These are phyloP conservation scores for Pegoplata infirma DNA, from an alignment of 2,888 invertebrate genomes.

Conservation along the genomic window DNA sequence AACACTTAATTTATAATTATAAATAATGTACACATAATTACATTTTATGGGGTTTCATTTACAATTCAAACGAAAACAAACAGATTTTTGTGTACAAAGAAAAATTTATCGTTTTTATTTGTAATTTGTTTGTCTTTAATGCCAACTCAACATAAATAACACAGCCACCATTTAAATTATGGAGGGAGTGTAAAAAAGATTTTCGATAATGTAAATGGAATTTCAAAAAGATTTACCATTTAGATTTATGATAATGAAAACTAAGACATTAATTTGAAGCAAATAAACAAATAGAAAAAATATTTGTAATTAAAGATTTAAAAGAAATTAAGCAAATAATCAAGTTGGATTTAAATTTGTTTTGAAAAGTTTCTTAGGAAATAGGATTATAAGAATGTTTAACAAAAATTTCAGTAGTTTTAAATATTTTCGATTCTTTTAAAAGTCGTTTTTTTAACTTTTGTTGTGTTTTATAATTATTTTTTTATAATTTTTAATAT, in stretches of 20 bases:
- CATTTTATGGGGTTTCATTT: background rate
- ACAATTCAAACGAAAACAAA: constrained; percentile 15
- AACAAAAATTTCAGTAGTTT: no score
- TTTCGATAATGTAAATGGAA: constrained; percentile 37
- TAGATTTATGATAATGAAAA: constrained; percentile 37
- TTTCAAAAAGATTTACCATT: constrained; percentile 43
- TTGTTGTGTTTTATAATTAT: no score
- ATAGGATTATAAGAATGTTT: no score
- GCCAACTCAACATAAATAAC: background rate
- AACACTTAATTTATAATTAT: constrained; percentile 7
- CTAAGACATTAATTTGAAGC: constrained; percentile 24
- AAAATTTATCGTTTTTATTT: constrained; percentile 24
- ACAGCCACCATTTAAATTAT: background rate
- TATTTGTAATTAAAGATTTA: background rate
- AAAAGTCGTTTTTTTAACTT: no score
- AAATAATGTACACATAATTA: constrained; percentile 13
- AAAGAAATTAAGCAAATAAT: background rate
- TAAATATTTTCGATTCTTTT: no score
- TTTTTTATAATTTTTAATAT: no score
- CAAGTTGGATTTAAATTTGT: background rate
- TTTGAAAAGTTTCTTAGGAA: no score
- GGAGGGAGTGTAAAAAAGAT: constrained; percentile 16
- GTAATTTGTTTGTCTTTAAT: background rate
- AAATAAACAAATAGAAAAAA: background rate
- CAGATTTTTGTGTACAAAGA: constrained; percentile 24